Evolutionary conservation across 2,797 vertebrate genomes (phyloP), one percentile per base, ranked within the genome.

Genomic region (Etheostoma perlongum): DNA sequence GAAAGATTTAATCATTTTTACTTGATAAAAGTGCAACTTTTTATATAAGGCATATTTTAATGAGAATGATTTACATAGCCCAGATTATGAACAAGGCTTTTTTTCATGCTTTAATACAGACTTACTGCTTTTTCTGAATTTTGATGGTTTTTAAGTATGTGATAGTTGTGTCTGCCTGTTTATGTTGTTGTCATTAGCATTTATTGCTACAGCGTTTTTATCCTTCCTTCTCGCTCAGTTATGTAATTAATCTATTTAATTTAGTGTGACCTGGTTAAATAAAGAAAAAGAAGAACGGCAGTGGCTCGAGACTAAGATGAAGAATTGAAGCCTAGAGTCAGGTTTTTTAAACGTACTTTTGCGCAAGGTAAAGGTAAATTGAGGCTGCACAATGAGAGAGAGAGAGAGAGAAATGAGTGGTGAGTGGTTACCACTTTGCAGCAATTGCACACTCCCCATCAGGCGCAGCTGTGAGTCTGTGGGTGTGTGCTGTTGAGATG

Each of bases 401-500:
- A 30, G 7, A 2, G 6, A 7, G 15, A 33, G 30, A 54, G 2
- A 14, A 60, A 60, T n/a, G 10, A 67, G 18, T 27, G 33, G 16
- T 12, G 6, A 51, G 27, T 44, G 18, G 36, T 11, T 58, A 16
- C 15, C 58, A 69, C 54, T 65, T 33, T 81, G 62, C 64, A 76
- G 62, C 14, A 30, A 46, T 71, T 16, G 46, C 23, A 46, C 75
- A 67, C 18, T 55, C 71, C 67, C 36, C 65, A 62, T 60, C 47
- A 78, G 58, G 42, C 25, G 5, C 81, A 81, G 76, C 78, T 78
- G 76, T 27, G 68, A 27, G 61, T 83, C 62, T 61, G 62, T 57
- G 0, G 7, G 4, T 53, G 44, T 48, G 44, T n/a, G 44, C 36
- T 11, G 25, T 58, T 14, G 7, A 15, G 36, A 30, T 47, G 23